These are phyloP conservation scores for Brachionus rotundiformis DNA, from an alignment of 1,140 invertebrate species.

Conservation along the genomic window DNA sequence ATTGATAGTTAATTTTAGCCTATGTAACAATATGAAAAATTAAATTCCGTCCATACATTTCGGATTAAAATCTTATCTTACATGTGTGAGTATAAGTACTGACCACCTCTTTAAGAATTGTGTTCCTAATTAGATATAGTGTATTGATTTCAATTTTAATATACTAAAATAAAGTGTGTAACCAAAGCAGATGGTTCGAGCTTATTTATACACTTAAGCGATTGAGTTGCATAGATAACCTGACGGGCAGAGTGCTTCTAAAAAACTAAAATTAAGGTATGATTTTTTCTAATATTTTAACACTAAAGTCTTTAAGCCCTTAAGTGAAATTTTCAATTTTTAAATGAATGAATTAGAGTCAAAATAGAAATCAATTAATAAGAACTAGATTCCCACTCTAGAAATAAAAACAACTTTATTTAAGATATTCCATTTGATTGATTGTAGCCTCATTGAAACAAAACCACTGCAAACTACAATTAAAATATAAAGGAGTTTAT, in stretches of 20 bases:
- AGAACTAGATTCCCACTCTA: neutral
- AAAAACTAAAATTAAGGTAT: neutral
- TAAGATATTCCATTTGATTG: slow-evolving; percentile 22
- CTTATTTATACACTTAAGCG: neutral
- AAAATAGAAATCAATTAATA: slow-evolving; percentile 40
- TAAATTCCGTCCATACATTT: too few relatives aligned
- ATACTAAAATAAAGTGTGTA: neutral
- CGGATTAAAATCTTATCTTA: neutral
- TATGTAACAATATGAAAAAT: too few relatives aligned
- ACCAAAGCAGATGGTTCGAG: neutral
- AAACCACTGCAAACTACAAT: slow-evolving; percentile 34
- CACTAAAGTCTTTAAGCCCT: slow-evolving; percentile 6
- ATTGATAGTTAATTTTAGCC: too few relatives aligned
- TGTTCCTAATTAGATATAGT: neutral
- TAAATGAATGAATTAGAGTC: slow-evolving; percentile 16
- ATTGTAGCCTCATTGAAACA: slow-evolving; percentile 29
- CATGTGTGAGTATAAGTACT: neutral
- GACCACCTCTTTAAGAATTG: neutral
- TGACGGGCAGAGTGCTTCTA: neutral
- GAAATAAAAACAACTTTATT: neutral
- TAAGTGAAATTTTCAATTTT: slow-evolving; percentile 3
- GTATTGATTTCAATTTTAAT: neutral
- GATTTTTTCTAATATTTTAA: neutral
- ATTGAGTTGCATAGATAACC: slow-evolving; percentile 7
- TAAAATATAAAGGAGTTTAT: slow-evolving; percentile 17